Evolutionary conservation across 2,113 vertebrate genomes (phyloP).

Genomic region (Fregata magnificens): DNA sequence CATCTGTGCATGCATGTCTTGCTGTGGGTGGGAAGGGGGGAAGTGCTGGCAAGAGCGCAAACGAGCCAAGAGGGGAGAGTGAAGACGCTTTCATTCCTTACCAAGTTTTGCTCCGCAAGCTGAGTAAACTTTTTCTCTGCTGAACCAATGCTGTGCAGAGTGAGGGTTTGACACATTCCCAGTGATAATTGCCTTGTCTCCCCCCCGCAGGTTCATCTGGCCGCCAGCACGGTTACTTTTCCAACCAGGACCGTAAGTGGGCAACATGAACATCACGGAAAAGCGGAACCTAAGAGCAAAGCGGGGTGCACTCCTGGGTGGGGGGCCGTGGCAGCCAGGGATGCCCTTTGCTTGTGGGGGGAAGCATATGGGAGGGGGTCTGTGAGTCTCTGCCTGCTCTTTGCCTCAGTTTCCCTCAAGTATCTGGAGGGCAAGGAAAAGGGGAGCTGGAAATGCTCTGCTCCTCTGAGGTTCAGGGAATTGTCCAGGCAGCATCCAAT

Average conservation of each 20-base stretch:
- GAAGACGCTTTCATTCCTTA: not conserved
- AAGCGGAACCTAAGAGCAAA: not conserved
- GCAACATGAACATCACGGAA: not conserved
- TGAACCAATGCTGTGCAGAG: not conserved
- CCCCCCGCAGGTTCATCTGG: constrained; percentile 24
- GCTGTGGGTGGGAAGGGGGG: not conserved
- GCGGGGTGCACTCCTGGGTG: not conserved
- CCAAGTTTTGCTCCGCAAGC: not conserved
- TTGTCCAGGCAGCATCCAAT: not conserved
- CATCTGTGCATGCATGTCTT: not conserved
- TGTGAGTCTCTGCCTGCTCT: not conserved
- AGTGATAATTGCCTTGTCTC: constrained; percentile 24
- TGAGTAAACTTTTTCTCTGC: not conserved
- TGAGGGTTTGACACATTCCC: not conserved
- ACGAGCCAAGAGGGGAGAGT: not conserved
- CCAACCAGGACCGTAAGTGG: constrained; percentile 36
- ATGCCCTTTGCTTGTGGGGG: not conserved
- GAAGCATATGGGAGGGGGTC: not conserved
- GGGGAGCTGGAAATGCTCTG: not conserved
- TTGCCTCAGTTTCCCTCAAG: not conserved
- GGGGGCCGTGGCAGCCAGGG: not conserved
- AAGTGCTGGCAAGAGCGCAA: not conserved
- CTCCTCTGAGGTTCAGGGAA: not conserved
- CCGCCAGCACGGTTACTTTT: not conserved
- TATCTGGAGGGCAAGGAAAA: not conserved